Base-by-base conservation (phyloP, 1,140 invertebrate species). In the Sipha flava region DNA sequence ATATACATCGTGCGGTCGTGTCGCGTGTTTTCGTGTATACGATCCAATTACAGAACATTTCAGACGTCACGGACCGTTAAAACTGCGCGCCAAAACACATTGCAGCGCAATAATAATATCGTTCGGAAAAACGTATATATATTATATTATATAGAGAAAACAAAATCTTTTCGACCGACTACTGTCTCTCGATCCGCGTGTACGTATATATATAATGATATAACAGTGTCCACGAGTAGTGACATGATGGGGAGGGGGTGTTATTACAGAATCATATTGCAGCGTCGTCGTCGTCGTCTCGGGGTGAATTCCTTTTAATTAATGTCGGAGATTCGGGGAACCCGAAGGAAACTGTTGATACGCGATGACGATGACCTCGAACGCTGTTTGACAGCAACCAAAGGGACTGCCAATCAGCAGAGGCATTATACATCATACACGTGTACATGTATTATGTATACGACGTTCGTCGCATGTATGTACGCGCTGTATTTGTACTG, bases 371-470 rank as follows among this genome's bases (percentile, higher is more conserved):
- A 70, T 40, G 73, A 77, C 73, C 73, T 77, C 73, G 73, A 18
- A 77, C 23, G 73, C 21, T 43, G 43, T 77, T 77, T 77, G 73
- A 75, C 52, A 57, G 73, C 34, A 23, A 40, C 73, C 73, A 77
- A 77, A 77, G 73, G 73, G 73, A 77, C 73, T 77, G 73, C 73
- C 73, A 77, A 77, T 77, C 73, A 77, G 73, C 12, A 6, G 66
- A 26, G 31, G 49, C 73, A 59, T 77, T 77, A 59, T 77, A 57
- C 7, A 52, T 6, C 29, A 47, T 10, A 45, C 43, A 70, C 40
- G 29, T 16, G 52, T 26, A 3, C 40, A 62, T 14, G n/a, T 3
- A 31, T 18, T 18, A 59, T 34, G 31, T n/a, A 62, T 62, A 16
- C n/a, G n/a, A n/a, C n/a, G n/a, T n/a, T n/a, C n/a, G n/a, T n/a